These are phyloP conservation scores for Sorex araneus DNA, from an alignment of 2,113 vertebrate genomes.

Conservation along the genomic window DNA sequence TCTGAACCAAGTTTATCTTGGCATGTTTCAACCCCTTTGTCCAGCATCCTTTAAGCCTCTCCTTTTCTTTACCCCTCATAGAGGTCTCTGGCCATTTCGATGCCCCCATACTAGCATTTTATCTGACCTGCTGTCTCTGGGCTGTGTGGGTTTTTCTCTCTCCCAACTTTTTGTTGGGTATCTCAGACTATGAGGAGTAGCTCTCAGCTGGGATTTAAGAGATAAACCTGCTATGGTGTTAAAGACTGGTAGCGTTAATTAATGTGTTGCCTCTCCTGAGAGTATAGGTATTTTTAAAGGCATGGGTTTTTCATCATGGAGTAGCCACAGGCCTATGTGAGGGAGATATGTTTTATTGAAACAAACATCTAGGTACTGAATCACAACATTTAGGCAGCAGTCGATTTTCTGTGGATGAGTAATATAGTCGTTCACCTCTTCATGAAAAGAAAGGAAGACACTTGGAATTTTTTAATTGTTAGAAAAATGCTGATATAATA, in stretches of 20 bases:
- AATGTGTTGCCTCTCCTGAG: neutral
- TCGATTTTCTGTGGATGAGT: neutral
- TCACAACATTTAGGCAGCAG: slow-evolving; percentile 8
- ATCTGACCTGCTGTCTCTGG: neutral
- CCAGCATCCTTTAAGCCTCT: neutral
- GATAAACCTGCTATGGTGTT: neutral
- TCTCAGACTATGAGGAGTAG: neutral
- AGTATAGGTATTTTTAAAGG: slow-evolving; percentile 32
- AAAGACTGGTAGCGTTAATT: neutral
- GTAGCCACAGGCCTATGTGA: neutral
- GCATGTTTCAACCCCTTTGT: slow-evolving; percentile 35
- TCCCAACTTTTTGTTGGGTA: slow-evolving; percentile 3
- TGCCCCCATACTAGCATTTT: neutral
- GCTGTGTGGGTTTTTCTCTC: neutral
- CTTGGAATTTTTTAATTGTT: neutral
- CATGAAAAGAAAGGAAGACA: neutral
- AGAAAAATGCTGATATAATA: slow-evolving; percentile 41
- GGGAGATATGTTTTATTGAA: neutral
- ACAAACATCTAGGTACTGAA: neutral
- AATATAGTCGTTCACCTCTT: neutral
- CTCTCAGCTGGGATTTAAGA: neutral
- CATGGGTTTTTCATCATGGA: neutral
- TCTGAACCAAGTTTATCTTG: slow-evolving; percentile 18
- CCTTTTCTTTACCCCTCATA: neutral
- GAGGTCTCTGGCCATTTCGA: neutral